Percentiles rank a stretch among this genome's conserved stretches.
phyloP scores from a whole-genome alignment of 2,113 vertebrate species.

The Formicarius rufipectus region DNA sequence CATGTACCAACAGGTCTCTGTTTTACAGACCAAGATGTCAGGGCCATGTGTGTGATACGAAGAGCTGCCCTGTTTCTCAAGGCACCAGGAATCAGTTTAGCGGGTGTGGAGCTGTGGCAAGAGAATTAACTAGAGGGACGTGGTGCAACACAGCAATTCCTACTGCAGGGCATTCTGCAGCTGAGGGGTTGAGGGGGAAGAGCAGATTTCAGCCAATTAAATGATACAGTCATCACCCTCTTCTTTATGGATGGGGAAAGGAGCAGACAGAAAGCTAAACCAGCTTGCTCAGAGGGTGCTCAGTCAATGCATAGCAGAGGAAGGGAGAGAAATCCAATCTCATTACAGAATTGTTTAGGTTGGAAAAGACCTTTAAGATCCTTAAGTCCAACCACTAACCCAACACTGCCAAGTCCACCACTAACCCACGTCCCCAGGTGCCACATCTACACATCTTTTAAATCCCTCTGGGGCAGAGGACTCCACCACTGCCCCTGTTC shows the following conservation, averaged over 20 bases:
- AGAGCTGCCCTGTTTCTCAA: not conserved
- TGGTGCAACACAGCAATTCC: not conserved
- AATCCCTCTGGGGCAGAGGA: not conserved
- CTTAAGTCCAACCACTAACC: not conserved
- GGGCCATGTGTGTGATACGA: not conserved
- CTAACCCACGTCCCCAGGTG: not conserved
- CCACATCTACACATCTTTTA: not conserved
- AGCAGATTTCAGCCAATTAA: not conserved
- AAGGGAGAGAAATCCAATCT: slow-evolving; percentile 16
- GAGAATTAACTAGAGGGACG: not conserved
- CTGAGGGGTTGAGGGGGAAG: not conserved
- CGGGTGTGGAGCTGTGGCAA: not conserved
- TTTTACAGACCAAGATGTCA: not conserved
- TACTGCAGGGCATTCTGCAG: not conserved
- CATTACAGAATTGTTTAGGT: not conserved
- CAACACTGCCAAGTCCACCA: not conserved
- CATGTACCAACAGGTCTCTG: not conserved
- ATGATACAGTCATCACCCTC: not conserved
- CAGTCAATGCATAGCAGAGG: not conserved
- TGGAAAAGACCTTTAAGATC: not conserved
- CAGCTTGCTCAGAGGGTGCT: slow-evolving; percentile 4
- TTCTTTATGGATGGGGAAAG: not conserved
- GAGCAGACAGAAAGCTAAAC: not conserved
- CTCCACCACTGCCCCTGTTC: not conserved
- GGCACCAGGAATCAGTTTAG: not conserved